Evolutionary conservation across 2,797 vertebrate species (phyloP).

Genomic region (Phaenicophaeus curvirostris): DNA sequence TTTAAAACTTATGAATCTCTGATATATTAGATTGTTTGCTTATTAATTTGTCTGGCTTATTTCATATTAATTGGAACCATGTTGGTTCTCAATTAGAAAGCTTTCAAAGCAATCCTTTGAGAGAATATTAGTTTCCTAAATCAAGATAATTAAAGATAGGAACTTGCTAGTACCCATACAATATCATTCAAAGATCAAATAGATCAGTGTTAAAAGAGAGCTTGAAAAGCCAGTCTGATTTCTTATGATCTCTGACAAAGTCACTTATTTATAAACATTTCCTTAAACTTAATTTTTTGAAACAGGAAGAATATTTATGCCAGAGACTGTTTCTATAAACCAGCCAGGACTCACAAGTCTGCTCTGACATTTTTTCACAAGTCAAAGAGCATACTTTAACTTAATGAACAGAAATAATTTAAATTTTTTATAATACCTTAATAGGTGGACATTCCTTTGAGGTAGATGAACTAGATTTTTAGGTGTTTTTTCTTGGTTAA

Average conservation of each 20-base stretch:
- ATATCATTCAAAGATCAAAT: constrained; percentile 38
- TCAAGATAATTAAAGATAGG: constrained; percentile 31
- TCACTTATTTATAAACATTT: constrained; percentile 28
- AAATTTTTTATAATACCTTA: background rate
- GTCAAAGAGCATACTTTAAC: background rate
- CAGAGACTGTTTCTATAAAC: background rate
- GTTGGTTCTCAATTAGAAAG: constrained; percentile 24
- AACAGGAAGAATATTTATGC: constrained; percentile 16
- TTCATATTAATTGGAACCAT: background rate
- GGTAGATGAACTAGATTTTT: background rate
- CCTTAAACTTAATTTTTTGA: constrained; percentile 17
- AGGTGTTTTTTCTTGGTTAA: background rate
- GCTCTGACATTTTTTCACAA: background rate
- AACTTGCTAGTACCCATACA: constrained; percentile 30
- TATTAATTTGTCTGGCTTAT: constrained; percentile 21
- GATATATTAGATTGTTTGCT: background rate
- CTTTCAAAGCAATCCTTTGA: constrained; percentile 24
- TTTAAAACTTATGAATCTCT: background rate
- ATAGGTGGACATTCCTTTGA: background rate
- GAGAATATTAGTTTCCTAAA: constrained; percentile 32
- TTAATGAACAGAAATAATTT: background rate
- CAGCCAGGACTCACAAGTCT: background rate
- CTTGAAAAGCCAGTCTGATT: constrained; percentile 2
- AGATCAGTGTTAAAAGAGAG: constrained; percentile 33
- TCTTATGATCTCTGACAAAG: background rate